These are phyloP conservation scores for Archilochus colubris DNA, from an alignment of 2,113 vertebrate genomes.

Conservation along the genomic window DNA sequence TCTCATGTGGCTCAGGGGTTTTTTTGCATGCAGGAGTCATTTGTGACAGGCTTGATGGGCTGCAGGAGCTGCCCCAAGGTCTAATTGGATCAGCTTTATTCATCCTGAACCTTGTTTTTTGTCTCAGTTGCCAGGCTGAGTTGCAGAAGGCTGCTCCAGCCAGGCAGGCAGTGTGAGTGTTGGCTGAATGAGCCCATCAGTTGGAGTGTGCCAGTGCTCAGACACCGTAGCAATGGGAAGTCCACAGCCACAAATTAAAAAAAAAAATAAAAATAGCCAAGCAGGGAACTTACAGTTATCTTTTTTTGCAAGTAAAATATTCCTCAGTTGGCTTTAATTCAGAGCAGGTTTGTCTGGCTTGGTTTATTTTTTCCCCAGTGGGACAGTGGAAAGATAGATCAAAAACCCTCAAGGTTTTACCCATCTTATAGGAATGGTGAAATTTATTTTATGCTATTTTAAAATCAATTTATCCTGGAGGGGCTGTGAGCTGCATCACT, in stretches of 20 bases:
- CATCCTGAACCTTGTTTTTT: not conserved
- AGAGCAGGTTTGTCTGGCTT: not conserved
- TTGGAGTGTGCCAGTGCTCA: not conserved
- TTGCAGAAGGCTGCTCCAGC: not conserved
- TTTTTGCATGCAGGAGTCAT: not conserved
- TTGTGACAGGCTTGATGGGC: not conserved
- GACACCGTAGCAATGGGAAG: not conserved
- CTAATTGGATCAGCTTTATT: not conserved
- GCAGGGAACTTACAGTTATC: not conserved
- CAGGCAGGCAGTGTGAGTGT: not conserved
- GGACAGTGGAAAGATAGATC: not conserved
- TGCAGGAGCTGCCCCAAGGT: not conserved
- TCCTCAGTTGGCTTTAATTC: not conserved
- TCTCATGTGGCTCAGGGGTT: not conserved
- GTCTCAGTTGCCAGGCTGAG: not conserved
- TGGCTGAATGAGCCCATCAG: not conserved
- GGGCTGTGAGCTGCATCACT: conserved; percentile 61
- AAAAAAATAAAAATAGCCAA: not conserved
- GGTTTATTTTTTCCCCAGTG: not conserved
- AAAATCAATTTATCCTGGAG: not conserved
- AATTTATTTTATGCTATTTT: not conserved
- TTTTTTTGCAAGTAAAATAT: not conserved
- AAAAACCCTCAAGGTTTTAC: conserved; percentile 36
- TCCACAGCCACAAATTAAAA: not conserved
- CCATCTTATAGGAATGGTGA: not conserved